Percentiles rank a stretch among this genome's conserved stretches.
phyloP scores from a whole-genome alignment of 2,113 vertebrate species.

The Zosterops hypoxanthus region DNA sequence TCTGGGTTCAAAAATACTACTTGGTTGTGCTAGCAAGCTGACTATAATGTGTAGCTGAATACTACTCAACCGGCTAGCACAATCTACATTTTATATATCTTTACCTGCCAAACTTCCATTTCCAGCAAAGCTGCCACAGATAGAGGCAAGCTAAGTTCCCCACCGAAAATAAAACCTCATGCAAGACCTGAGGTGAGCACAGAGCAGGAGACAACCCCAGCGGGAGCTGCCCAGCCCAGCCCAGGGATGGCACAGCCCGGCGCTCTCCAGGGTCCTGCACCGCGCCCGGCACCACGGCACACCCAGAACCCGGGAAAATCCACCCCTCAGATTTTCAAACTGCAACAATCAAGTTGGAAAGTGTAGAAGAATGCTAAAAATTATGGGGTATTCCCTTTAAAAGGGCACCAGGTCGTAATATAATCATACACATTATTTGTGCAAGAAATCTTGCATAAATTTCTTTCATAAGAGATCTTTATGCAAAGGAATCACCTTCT shows the following conservation, averaged over 20 bases:
- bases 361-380: neutral
- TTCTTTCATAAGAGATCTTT: neutral
- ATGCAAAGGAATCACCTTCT: neutral
- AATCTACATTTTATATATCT: fast-evolving
- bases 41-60: fast-evolving
- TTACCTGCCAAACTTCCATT: neutral
- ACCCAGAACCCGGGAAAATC: fast-evolving
- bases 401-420: neutral
- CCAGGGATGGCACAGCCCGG: fast-evolving
- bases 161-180: fast-evolving
- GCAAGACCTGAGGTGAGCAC: fast-evolving
- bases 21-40: neutral
- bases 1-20: neutral
- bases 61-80: neutral
- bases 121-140: neutral
- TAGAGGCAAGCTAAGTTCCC: fast-evolving
- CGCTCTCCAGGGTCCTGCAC: slow-evolving; percentile 17
- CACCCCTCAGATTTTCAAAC: neutral
- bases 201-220: fast-evolving
- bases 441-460: neutral
- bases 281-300: fast-evolving
- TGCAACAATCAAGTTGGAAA: neutral
- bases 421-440: neutral
- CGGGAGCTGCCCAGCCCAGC: fast-evolving
- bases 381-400: neutral